phyloP scores from a whole-genome alignment of 2,113 vertebrate genomes.

The Saccopteryx bilineata region DNA sequence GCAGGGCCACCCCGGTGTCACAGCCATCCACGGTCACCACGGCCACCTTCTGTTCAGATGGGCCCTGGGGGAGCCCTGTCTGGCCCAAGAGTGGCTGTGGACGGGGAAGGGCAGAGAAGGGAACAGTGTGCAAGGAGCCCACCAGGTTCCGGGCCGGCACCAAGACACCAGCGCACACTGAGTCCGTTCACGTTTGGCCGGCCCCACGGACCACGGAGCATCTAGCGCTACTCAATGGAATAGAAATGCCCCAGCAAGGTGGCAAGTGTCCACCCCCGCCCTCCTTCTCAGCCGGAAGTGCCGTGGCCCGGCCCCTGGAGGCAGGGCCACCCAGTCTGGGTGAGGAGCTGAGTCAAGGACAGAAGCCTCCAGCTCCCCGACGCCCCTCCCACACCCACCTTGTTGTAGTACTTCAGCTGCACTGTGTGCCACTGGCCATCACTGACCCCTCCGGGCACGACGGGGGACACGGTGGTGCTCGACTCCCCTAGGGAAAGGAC shows the following conservation, averaged over 20 bases:
- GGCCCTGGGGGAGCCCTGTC: constrained; percentile 94
- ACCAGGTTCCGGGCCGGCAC: neutral
- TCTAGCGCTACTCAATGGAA: neutral
- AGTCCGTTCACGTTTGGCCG: neutral
- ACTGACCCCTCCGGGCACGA: constrained; percentile 93
- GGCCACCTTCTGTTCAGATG: constrained; percentile 96
- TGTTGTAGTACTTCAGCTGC: constrained; percentile 96
- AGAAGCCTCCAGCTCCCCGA: fast-evolving
- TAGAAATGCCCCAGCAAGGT: neutral
- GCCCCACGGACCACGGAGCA: neutral
- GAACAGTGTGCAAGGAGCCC: neutral
- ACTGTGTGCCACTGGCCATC: constrained; percentile 96
- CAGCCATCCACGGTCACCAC: constrained; percentile 96
- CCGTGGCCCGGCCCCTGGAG: neutral
- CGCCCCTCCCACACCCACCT: constrained; percentile 86
- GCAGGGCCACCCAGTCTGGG: neutral
- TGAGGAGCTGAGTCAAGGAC: neutral
- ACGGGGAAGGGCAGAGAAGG: constrained; percentile 54
- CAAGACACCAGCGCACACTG: neutral
- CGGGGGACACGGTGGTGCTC: constrained; percentile 94
- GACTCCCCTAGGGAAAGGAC: constrained; percentile 91
- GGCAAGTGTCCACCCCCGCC: neutral
- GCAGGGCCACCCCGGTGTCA: constrained; percentile 93
- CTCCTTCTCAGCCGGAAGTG: neutral
- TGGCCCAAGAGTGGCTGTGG: constrained; percentile 92